Base-by-base conservation (phyloP, 2,888 invertebrate genomes). In the Galeopsomyia nigrocyanea region DNA sequence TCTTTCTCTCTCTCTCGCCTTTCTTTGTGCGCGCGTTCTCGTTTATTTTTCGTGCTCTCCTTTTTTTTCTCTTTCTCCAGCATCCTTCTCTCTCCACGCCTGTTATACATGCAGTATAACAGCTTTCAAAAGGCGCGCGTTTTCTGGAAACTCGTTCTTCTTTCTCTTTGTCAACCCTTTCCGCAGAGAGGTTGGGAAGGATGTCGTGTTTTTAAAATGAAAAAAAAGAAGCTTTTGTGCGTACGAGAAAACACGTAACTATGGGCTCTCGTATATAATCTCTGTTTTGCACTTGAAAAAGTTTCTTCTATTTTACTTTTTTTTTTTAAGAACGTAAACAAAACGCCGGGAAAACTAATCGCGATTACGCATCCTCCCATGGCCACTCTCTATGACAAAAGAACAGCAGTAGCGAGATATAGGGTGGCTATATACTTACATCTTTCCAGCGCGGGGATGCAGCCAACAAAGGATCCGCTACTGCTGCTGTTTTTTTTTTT, bases 61-160 rank as follows among this genome's bases (percentile, higher is more conserved):
- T 75, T 75, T 73, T 76, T 75, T 78, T 70, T 75, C 64, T 74
- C 70, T 58, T 46, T 71, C 51, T 74, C 61, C 39, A 56, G 57
- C 55, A 57, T 22, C 56, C 46, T 58, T 60, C 19, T 71, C 56
- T 62, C 58, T 46, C 57, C n/a, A 10, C 19, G 22, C 47, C 57
- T 57, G 14, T 26, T 49, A 22, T 22, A 53, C 17, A 19, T n/a
- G n/a, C n/a, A n/a, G n/a, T n/a, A n/a, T 51, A 63, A 64, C 60
- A 22, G 47, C 46, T 71, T n/a, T n/a, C 68, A 68, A 65, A 68
- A 68, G 65, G 39, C 68, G 58, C 68, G 58, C 64, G 66, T 74
- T 74, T 74, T 74, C 71, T 71, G 60, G 57, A 71, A 74, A 74
- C 67, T 63, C 19, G 58, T 63, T 74, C 16, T 60, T 16, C 39